A percentile compares a stretch with the other conserved stretches of the same genome.
Conservation (phyloP, 2,888 invertebrate genomes). For the Ormia ochracea region DNA sequence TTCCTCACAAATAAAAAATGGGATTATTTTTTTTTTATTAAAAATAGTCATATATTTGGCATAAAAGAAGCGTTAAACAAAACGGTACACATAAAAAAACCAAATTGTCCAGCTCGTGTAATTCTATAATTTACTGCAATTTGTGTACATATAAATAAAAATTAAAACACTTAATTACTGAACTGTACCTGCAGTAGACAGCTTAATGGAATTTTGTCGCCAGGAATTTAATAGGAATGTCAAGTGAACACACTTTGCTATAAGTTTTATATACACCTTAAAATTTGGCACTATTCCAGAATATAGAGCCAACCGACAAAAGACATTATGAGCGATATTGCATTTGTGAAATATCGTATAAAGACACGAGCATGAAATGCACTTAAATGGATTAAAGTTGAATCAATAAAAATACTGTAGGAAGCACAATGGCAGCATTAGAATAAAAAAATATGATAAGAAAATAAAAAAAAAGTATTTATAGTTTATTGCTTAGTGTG, state of each 20-base stretch:
- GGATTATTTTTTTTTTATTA: no score
- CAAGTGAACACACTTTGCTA: not conserved
- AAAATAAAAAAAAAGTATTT: no score
- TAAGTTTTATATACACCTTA: not conserved
- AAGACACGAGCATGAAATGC: not conserved
- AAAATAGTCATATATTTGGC: no score
- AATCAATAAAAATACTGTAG: not conserved
- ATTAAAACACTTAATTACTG: slow-evolving; percentile 6
- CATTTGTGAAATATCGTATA: not conserved
- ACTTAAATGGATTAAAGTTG: not conserved
- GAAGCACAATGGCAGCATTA: no score
- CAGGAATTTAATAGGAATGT: not conserved
- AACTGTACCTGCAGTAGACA: not conserved
- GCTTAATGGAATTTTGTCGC: not conserved
- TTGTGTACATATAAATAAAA: not conserved
- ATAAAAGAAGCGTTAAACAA: no score
- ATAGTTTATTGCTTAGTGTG: no score
- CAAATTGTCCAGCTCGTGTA: not conserved
- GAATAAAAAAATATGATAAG: no score
- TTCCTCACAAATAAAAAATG: no score
- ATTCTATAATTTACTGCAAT: not conserved
- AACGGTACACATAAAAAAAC: no score
- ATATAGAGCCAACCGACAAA: not conserved
- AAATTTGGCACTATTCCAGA: not conserved
- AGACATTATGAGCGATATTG: not conserved